phyloP scores from a whole-genome alignment of 2,888 invertebrate genomes.

The Brachylomia viminalis region DNA sequence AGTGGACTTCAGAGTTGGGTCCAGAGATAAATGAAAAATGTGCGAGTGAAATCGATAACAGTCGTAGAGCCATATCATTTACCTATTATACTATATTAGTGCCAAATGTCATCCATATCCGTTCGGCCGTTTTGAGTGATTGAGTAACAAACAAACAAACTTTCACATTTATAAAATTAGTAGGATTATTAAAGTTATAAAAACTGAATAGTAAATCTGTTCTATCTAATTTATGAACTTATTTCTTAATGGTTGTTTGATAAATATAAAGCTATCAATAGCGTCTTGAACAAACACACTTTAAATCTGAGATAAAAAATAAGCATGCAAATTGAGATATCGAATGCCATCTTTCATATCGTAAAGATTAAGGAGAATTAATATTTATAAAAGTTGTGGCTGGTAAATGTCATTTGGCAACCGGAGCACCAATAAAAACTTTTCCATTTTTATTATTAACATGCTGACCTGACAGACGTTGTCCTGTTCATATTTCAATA shows the following conservation, averaged over 20 bases:
- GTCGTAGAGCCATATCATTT: background rate
- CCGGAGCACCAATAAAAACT: background rate
- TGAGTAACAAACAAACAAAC: background rate
- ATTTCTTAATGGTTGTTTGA: constrained; percentile 8
- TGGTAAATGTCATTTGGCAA: background rate
- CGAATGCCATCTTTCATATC: background rate
- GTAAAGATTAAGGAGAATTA: constrained; percentile 1
- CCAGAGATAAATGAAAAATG: background rate
- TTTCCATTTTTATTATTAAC: background rate
- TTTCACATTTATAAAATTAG: background rate
- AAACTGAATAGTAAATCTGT: background rate
- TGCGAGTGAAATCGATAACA: background rate
- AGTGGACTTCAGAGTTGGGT: background rate
- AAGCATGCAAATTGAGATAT: constrained; percentile 11
- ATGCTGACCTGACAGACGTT: background rate
- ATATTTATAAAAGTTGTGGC: background rate
- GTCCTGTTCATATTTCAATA: background rate
- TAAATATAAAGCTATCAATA: constrained; percentile 17
- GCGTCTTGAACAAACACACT: background rate
- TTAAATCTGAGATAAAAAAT: background rate
- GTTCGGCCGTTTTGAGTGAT: background rate
- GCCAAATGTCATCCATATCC: background rate
- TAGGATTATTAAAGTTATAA: background rate
- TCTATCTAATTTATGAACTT: too few species aligned
- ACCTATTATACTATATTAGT: background rate